phyloP scores from a whole-genome alignment of 1,140 invertebrate genomes.

The Lamellibrachia luymesi region DNA sequence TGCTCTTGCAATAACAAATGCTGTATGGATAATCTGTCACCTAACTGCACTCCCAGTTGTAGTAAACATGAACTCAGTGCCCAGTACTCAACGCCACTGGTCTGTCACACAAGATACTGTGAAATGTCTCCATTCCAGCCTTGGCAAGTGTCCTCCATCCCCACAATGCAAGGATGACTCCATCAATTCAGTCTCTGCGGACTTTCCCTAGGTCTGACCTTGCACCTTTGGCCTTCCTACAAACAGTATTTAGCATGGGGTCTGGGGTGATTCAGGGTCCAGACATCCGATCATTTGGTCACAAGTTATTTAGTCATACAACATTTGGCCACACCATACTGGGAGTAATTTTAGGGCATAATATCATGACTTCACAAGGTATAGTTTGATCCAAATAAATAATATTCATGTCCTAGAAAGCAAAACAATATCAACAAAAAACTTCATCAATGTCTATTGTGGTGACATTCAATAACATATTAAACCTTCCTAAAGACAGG shows the following conservation, averaged over 20 bases:
- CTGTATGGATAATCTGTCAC: not conserved
- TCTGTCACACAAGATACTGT: not conserved
- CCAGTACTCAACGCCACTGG: not conserved
- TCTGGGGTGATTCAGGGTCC: not conserved
- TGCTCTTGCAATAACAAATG: not conserved
- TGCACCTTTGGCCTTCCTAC: not conserved
- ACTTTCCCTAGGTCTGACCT: not conserved
- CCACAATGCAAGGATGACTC: too few relatives aligned
- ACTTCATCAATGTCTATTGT: not conserved
- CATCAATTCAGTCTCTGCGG: not conserved
- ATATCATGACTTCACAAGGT: not conserved
- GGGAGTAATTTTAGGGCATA: not conserved
- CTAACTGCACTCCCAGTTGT: not conserved
- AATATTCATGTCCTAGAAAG: not conserved
- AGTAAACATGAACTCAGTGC: not conserved
- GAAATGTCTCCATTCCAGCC: not conserved
- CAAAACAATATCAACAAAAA: not conserved
- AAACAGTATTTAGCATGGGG: not conserved
- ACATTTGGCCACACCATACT: not conserved
- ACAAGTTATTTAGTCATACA: not conserved
- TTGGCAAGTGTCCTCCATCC: not conserved
- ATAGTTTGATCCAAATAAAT: not conserved
- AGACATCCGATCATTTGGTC: not conserved
- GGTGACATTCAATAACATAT: not conserved
- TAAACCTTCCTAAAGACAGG: not conserved